Percentiles rank a stretch among this genome's conserved stretches.
Evolutionary conservation across 2,888 invertebrate species (phyloP).

Genomic region (Bombylius discolor): DNA sequence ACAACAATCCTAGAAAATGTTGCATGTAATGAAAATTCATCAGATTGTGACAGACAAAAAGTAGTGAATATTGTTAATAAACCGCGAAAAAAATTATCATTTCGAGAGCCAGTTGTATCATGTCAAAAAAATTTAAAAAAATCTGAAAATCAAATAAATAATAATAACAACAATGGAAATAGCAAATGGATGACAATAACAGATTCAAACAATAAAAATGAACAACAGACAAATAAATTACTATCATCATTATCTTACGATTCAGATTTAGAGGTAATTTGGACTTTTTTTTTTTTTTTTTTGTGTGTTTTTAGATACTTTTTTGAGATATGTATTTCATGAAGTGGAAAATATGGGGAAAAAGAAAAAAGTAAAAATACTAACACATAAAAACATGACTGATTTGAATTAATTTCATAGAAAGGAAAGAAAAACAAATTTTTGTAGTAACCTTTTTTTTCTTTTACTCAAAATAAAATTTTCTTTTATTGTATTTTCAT

Average conservation of each 20-base stretch:
- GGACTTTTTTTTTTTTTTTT: too few species aligned
- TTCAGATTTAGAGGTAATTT: conserved; percentile 17
- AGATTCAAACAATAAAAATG: not conserved
- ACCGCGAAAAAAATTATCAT: conserved; percentile 74
- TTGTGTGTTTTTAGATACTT: too few species aligned
- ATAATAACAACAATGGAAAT: not conserved
- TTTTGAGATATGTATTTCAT: not conserved
- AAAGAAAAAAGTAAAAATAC: not conserved
- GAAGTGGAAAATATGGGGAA: too few species aligned
- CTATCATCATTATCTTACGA: conserved; percentile 4
- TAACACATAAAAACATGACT: too few species aligned
- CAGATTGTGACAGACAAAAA: not conserved
- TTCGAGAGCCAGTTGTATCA: conserved; percentile 55
- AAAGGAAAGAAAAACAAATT: too few species aligned
- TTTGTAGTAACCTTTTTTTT: too few species aligned
- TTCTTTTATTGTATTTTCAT: too few species aligned
- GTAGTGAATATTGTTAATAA: conserved; percentile 23
- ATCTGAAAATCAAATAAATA: conserved; percentile 8
- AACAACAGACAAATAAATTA: not conserved
- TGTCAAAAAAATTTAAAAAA: conserved; percentile 26
- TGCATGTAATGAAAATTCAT: conserved; percentile 14
- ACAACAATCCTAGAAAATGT: conserved; percentile 26
- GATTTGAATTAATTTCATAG: too few species aligned
- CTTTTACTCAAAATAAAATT: too few species aligned
- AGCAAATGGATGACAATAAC: not conserved